Conservation (phyloP, 2,888 invertebrate species). For the Margaritifera margaritifera region DNA sequence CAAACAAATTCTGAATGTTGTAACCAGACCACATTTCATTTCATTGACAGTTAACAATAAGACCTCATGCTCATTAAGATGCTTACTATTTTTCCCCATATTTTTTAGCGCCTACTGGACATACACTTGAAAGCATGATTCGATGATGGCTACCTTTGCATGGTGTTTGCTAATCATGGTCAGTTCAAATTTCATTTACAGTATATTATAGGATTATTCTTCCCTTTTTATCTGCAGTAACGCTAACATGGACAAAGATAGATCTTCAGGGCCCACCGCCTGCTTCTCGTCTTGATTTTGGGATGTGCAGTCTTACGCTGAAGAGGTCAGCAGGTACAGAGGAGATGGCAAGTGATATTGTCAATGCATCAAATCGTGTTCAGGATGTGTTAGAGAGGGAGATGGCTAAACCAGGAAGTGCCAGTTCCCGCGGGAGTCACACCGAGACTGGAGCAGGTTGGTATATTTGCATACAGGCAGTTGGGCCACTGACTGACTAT, state of each 20-base stretch:
- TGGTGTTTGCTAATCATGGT: no score
- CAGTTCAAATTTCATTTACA: no score
- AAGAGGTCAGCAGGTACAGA: slow-evolving; percentile 28
- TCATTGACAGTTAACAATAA: no score
- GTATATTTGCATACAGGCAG: slow-evolving; percentile 9
- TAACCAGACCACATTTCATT: no score
- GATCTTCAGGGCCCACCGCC: slow-evolving; percentile 67
- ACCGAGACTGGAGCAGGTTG: slow-evolving; percentile 42
- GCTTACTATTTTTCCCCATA: no score
- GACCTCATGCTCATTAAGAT: no score
- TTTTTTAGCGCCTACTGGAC: no score
- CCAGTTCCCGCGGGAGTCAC: slow-evolving; percentile 54
- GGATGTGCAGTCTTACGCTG: slow-evolving; percentile 61
- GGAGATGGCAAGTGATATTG: slow-evolving; percentile 26
- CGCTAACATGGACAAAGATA: slow-evolving; percentile 61
- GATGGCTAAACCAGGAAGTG: slow-evolving; percentile 59
- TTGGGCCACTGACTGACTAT: no score
- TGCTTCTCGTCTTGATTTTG: slow-evolving; percentile 69
- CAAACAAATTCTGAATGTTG: no score
- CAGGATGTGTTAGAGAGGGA: slow-evolving; percentile 62
- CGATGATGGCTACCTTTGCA: no score
- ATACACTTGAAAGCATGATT: no score
- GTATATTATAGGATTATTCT: no score
- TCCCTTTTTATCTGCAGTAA: slow-evolving; percentile 40
- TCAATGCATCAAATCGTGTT: slow-evolving; percentile 48